Evolutionary conservation across 2,797 vertebrate species (phyloP).

Genomic region (Thaleichthys pacificus): DNA sequence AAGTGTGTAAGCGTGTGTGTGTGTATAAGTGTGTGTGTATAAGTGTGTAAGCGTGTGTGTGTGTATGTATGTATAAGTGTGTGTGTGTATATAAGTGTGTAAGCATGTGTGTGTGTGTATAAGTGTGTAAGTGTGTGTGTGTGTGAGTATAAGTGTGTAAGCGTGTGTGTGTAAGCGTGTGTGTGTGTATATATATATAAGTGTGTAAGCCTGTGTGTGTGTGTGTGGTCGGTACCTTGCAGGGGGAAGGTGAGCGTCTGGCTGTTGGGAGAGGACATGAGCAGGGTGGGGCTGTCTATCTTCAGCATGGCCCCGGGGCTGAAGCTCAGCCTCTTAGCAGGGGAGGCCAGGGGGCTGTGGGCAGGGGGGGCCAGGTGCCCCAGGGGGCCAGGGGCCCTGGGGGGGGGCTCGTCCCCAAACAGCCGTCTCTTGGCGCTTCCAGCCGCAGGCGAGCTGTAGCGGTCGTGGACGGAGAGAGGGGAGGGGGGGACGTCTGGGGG

Average conservation of each 20-base stretch:
- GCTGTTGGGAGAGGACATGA: constrained; percentile 70
- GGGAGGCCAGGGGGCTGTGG: constrained; percentile 52
- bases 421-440: constrained; percentile 94
- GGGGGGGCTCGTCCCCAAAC: constrained; percentile 82
- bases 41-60: too few relatives aligned
- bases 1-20: neutral
- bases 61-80: too few relatives aligned
- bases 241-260: constrained; percentile 81
- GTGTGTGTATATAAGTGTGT: neutral
- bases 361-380: constrained; percentile 57
- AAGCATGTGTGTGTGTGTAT: neutral
- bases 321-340: constrained; percentile 74
- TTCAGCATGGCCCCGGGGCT: constrained; percentile 69
- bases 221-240: constrained; percentile 70
- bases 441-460: constrained; percentile 92
- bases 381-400: neutral
- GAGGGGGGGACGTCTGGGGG: constrained; percentile 84
- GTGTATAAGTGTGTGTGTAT: neutral
- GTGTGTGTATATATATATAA: neutral
- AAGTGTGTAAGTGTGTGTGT: neutral
- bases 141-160: neutral
- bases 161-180: neutral
- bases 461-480: constrained; percentile 89
- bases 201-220: neutral
- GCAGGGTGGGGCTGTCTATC: constrained; percentile 74